Evolutionary conservation across 2,797 vertebrate species (phyloP), one percentile per base, ranked within the genome.

Genomic region (Heliangelus exortis): DNA sequence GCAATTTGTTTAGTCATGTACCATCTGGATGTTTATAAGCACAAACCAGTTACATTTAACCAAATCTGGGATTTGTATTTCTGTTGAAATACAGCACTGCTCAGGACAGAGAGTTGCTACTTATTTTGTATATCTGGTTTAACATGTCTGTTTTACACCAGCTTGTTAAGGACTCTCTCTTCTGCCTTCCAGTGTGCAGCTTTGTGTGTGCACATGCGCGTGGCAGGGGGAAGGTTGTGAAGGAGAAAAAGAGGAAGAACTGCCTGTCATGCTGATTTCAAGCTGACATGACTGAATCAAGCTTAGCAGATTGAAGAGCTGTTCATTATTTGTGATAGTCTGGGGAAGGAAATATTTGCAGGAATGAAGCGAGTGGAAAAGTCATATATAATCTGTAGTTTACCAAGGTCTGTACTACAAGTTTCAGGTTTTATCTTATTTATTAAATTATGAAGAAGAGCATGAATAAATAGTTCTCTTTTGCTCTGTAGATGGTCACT

Each of bases 11-110:
- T 97, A 96, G 92, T 96, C 93, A 87, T 96, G 89, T 92, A 91
- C 95, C 95, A 97, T 96, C 96, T 97, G 96, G 95, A 88, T 96
- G 91, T 96, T 97, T 96, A 92, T 93, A 94, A 93, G 93, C 89
- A 94, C 80, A 84, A 95, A 96, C 96, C 89, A 93, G 85, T 91
- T 92, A 84, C 15, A 86, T 95, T 91, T 94, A 96, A 88, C 93
- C 84, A 94, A 95, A 94, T 93, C 76, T 96, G 92, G 54, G 94
- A 94, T 93, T 89, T 94, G 80, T 96, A 73, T 93, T 96, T 86
- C 91, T 88, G 57, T 92, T 76, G 82, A 95, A 90, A 78, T 63
- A 76, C 55, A 66, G 62, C 71, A 45, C 69, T 84, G 36, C 85
- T 93, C 33, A 74, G 84, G 76, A 96, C 86, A 80, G 72, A 65